phyloP scores from a whole-genome alignment of 2,888 invertebrate genomes.

The Lobophora halterata region DNA sequence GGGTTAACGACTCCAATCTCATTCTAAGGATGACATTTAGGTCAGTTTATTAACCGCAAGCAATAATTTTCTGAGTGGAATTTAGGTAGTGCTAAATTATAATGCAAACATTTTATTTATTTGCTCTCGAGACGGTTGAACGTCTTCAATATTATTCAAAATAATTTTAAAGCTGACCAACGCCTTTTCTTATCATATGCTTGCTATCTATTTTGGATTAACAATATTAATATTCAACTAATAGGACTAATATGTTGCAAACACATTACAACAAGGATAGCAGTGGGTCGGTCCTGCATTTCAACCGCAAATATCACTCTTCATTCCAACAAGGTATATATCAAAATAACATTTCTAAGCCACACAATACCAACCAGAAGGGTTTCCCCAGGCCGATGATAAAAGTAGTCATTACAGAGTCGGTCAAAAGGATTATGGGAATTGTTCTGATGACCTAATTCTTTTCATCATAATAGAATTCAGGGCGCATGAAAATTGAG shows the following conservation, averaged over 20 bases:
- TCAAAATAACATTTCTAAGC: too few species aligned
- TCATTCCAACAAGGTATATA: too few species aligned
- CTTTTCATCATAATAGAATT: slow-evolving; percentile 12
- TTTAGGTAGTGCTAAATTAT: slow-evolving; percentile 21
- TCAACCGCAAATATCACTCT: too few species aligned
- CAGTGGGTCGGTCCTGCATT: too few species aligned
- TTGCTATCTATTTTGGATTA: too few species aligned
- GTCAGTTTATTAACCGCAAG: slow-evolving; percentile 52
- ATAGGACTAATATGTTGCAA: too few species aligned
- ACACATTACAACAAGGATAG: too few species aligned
- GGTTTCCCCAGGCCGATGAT: slow-evolving; percentile 16
- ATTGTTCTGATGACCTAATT: slow-evolving; percentile 34
- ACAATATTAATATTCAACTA: too few species aligned
- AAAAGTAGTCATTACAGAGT: slow-evolving; percentile 26
- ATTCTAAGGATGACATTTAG: slow-evolving; percentile 62
- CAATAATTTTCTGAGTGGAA: slow-evolving; percentile 19
- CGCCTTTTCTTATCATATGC: too few species aligned
- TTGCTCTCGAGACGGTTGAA: slow-evolving; percentile 12
- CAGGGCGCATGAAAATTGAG: slow-evolving; percentile 4
- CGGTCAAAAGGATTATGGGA: slow-evolving; percentile 20
- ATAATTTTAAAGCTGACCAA: too few species aligned
- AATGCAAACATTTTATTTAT: slow-evolving; percentile 12
- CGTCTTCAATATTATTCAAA: slow-evolving; percentile 12
- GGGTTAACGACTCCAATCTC: slow-evolving; percentile 63
- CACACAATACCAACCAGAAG: slow-evolving; percentile 8